phyloP scores from a whole-genome alignment of 1,140 invertebrate genomes.

The Caenorhabditis inopinata region DNA sequence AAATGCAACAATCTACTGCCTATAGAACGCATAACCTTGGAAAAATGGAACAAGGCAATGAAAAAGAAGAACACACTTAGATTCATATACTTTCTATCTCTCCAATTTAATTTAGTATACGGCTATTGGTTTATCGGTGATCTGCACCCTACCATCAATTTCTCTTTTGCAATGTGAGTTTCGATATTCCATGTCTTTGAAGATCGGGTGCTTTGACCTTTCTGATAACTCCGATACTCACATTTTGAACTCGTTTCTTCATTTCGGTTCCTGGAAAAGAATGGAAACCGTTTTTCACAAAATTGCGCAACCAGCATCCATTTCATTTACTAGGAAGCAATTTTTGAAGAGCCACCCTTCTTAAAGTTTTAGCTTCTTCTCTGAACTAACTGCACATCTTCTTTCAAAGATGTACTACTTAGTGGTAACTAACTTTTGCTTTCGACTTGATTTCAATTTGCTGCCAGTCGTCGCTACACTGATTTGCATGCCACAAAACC shows the following conservation, averaged over 20 bases:
- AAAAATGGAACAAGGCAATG: neutral
- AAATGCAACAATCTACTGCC: neutral
- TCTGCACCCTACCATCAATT: neutral
- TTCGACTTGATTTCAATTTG: neutral
- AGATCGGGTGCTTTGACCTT: no score
- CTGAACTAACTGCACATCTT: neutral
- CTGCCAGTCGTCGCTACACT: no score
- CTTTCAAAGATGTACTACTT: neutral
- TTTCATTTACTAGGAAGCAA: neutral
- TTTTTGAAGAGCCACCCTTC: neutral
- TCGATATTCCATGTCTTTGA: neutral
- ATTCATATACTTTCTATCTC: no score
- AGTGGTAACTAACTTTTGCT: constrained; percentile 5
- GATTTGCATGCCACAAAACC: no score
- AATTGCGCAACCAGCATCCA: neutral
- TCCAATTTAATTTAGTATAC: no score
- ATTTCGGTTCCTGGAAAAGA: no score
- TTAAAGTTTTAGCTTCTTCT: neutral
- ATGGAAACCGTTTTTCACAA: no score
- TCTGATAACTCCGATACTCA: no score
- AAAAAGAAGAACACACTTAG: neutral
- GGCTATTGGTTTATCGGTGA: no score
- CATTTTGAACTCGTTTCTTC: no score
- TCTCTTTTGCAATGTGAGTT: neutral
- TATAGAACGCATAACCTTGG: neutral